These are phyloP conservation scores for Danaus chrysippus DNA, from an alignment of 2,888 invertebrate genomes.

Conservation along the genomic window DNA sequence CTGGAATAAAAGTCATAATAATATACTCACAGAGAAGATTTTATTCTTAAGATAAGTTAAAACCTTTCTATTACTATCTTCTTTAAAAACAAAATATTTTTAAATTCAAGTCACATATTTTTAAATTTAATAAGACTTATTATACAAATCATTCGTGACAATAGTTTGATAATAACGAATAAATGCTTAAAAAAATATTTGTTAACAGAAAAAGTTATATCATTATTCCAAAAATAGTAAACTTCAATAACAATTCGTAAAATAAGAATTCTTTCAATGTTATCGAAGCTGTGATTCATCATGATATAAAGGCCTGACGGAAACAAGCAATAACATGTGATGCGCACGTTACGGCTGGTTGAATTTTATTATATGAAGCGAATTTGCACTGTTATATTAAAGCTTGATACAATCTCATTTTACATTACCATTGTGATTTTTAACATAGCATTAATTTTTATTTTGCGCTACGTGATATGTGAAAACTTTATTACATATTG, in stretches of 20 bases:
- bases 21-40: too few species aligned
- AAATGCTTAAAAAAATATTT: neutral
- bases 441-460: neutral
- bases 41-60: too few species aligned
- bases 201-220: neutral
- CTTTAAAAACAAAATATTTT: too few species aligned
- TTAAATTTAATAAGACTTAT: too few species aligned
- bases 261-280: conserved; percentile 1
- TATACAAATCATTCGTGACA: too few species aligned
- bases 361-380: conserved; percentile 49
- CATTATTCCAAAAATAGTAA: neutral
- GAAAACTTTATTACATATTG: too few species aligned
- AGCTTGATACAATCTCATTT: conserved; percentile 45
- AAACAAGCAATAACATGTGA: conserved; percentile 52
- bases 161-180: too few species aligned
- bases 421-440: neutral
- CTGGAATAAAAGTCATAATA: too few species aligned
- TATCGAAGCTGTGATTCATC: conserved; percentile 35
- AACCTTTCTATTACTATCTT: too few species aligned
- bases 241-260: neutral
- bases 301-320: conserved; percentile 45
- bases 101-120: too few species aligned
- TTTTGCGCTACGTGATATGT: neutral
- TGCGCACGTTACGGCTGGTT: conserved; percentile 39
- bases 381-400: conserved; percentile 41